Evolutionary conservation across 92 coral and sea anemone species (phyloP).

Genomic region (Porites divaricata): DNA sequence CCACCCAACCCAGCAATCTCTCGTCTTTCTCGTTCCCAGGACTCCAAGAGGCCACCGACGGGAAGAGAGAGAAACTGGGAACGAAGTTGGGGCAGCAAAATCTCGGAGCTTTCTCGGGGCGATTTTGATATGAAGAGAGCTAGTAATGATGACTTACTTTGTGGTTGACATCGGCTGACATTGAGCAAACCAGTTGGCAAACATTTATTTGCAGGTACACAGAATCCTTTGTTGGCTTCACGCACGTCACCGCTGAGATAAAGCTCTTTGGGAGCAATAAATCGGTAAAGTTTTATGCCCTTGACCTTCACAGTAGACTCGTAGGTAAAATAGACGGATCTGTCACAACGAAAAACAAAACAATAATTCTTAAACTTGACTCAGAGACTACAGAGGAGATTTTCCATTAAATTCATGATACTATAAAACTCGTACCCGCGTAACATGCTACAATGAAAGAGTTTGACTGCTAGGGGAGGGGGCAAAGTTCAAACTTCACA

Average conservation of each 20-base stretch:
- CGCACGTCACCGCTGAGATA: slow-evolving; percentile 79
- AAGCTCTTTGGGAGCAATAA: slow-evolving; percentile 66
- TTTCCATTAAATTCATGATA: too few relatives aligned
- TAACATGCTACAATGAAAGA: too few relatives aligned
- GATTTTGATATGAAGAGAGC: neutral
- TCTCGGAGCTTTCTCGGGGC: too few relatives aligned
- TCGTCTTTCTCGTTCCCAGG: too few relatives aligned
- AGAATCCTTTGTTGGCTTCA: slow-evolving; percentile 86
- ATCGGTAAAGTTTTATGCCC: slow-evolving; percentile 81
- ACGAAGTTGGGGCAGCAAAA: too few relatives aligned
- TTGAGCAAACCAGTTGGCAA: slow-evolving; percentile 84
- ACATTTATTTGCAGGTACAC: slow-evolving; percentile 71
- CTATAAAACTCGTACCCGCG: too few relatives aligned
- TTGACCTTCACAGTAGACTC: slow-evolving; percentile 68
- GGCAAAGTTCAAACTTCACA: too few relatives aligned
- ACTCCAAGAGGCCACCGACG: too few relatives aligned
- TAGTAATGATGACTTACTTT: slow-evolving; percentile 61
- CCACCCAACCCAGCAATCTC: too few relatives aligned
- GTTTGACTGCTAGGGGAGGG: too few relatives aligned
- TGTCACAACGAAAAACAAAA: slow-evolving; percentile 9
- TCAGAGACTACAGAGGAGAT: too few relatives aligned
- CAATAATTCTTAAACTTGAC: neutral
- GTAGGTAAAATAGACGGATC: slow-evolving; percentile 77
- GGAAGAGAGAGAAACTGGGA: too few relatives aligned
- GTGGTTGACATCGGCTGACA: slow-evolving; percentile 80